Conservation (phyloP, 2,888 invertebrate genomes). For the Lasioglossum calceatum region DNA sequence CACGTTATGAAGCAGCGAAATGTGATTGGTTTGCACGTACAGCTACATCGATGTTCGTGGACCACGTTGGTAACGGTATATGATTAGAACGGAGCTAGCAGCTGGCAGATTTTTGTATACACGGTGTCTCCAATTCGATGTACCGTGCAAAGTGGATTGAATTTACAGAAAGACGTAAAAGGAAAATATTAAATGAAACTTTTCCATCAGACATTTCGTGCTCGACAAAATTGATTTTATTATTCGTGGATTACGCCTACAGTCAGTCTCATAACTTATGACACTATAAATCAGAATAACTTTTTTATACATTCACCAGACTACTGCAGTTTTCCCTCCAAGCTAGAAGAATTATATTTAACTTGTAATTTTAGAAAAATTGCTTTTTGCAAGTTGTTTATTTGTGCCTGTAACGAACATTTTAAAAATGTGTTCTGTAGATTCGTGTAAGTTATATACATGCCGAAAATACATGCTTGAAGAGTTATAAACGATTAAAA, state of each 20-base stretch:
- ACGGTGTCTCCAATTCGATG: not conserved
- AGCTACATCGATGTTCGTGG: not conserved
- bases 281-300: too few relatives aligned
- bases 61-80: not conserved
- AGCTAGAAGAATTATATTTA: not conserved
- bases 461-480: not conserved
- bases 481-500: not conserved
- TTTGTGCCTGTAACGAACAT: not conserved
- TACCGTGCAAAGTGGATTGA: not conserved
- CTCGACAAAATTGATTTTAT: not conserved
- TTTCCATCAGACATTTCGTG: too few relatives aligned
- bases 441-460: not conserved
- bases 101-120: not conserved
- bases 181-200: not conserved
- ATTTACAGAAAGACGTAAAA: not conserved
- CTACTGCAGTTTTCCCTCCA: not conserved
- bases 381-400: too few relatives aligned
- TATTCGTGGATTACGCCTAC: not conserved
- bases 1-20: conserved; percentile 26
- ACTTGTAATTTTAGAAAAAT: too few relatives aligned
- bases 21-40: conserved; percentile 8
- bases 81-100: not conserved
- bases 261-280: not conserved
- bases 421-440: too few relatives aligned
- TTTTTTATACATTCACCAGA: not conserved